Conservation (phyloP, 2,888 invertebrate genomes). For the Carpatolechia fugitivella region DNA sequence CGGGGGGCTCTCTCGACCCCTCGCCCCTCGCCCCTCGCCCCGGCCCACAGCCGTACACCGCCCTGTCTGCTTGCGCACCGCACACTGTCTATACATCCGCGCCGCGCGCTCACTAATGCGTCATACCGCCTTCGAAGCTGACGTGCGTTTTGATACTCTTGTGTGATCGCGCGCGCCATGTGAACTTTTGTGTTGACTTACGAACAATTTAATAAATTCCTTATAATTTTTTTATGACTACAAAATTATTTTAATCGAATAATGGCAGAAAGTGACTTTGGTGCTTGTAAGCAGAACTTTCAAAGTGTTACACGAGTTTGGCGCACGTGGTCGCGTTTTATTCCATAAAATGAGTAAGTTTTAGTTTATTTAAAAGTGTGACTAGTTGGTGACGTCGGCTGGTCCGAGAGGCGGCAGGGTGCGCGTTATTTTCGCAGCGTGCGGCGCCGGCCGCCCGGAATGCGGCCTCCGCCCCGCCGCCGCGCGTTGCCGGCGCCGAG, state of each 20-base stretch:
- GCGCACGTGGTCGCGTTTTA: conserved; percentile 61
- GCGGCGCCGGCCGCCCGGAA: conserved; percentile 63
- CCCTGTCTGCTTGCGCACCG: conserved; percentile 66
- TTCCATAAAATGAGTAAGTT: conserved; percentile 62
- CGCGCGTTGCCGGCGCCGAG: conserved; percentile 45
- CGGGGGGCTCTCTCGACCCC: conserved; percentile 50
- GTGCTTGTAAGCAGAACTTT: conserved; percentile 51
- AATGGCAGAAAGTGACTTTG: conserved; percentile 59
- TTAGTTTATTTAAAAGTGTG: conserved; percentile 72
- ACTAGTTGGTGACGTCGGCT: conserved; percentile 45
- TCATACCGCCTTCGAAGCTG: conserved; percentile 65
- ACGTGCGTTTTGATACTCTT: conserved; percentile 53
- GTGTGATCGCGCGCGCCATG: conserved; percentile 65
- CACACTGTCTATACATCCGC: conserved; percentile 46
- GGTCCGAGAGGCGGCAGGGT: conserved; percentile 43
- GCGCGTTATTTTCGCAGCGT: conserved; percentile 70
- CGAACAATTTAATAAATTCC: conserved; percentile 29
- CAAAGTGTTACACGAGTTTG: conserved; percentile 52
- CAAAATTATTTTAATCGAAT: neutral
- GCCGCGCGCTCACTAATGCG: conserved; percentile 78
- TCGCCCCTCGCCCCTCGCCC: conserved; percentile 41
- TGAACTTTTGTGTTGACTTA: conserved; percentile 68
- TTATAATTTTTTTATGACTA: neutral
- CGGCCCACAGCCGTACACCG: conserved; percentile 33
- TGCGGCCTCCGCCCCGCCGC: conserved; percentile 68